Base-by-base conservation (phyloP, 2,797 vertebrate species). In the Clarias platycephalus region DNA sequence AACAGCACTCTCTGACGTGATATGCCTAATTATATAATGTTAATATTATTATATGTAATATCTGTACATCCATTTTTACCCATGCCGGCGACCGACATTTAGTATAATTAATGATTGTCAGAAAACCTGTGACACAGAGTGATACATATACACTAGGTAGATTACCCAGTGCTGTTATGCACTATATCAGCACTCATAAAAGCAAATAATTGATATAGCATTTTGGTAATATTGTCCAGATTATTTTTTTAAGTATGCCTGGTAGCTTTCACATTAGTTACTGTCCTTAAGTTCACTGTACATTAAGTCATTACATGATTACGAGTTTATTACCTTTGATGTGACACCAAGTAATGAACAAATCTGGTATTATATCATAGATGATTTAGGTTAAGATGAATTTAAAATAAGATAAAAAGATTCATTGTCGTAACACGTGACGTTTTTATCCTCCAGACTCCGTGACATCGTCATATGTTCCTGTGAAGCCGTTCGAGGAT, bases 391-490 rank as follows among this genome's bases (percentile, higher is more conserved):
- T 26, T 63, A 60, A 22, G 57, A 22, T 58, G 0, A 58, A 20
- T 58, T 16, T 63, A 63, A n/a, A 0, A 63, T 10, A 63, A 63
- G 10, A 4, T 37, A 44, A 79, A 16, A 63, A n/a, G 7, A 6
- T 0, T 22, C 3, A 49, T 4, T 26, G 13, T 26, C 76, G 26
- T 53, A 66, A 67, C 62, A 7, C 18, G 8, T 31, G 53, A 5
- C 26, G 2, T 81, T 6, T 79, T 26, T 81, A 5, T n/a, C 64
- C 24, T 78, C 55, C 68, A 99, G 98, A 99, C 90, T 97, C 96
- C 83, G 95, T 99, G 91, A 99, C 97, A 4, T 98, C 98, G 8
- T 98, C 98, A 37, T 97, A 97, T 90, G 94, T 97, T 66, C 96
- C 97, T 31, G 93, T 99, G 90, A 98, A 97, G 90, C 98, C 98